Evolutionary conservation across 2,113 vertebrate genomes (phyloP).

Genomic region (Dunckerocampus dactyliophorus): DNA sequence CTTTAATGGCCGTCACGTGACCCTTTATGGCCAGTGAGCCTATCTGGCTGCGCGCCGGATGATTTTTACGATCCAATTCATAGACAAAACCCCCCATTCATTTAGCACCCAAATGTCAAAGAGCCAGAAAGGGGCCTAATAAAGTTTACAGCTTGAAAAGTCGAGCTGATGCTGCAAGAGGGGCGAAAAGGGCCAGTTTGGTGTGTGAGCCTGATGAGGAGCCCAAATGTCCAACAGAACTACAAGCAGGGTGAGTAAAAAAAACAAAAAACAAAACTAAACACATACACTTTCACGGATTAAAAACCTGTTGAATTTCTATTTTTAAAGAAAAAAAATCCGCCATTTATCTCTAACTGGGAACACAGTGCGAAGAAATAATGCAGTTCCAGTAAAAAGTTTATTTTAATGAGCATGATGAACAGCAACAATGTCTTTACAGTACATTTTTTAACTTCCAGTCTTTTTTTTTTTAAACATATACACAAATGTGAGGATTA

Average conservation of each 20-base stretch:
- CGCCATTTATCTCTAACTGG: too few relatives aligned
- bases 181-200: neutral
- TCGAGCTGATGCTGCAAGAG: slow-evolving; percentile 80
- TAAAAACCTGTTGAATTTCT: slow-evolving; percentile 64
- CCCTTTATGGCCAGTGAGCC: slow-evolving; percentile 99
- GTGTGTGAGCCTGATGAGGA: slow-evolving; percentile 78
- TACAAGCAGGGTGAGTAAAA: slow-evolving; percentile 82
- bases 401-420: slow-evolving; percentile 75
- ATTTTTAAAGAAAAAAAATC: neutral
- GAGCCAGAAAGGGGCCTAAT: slow-evolving; percentile 92
- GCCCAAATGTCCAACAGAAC: slow-evolving; percentile 68
- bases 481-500: slow-evolving; percentile 80
- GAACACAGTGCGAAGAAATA: slow-evolving; percentile 18
- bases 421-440: slow-evolving; percentile 30
- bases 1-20: slow-evolving; percentile 99
- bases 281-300: slow-evolving; percentile 10
- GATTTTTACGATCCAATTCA: slow-evolving; percentile 99
- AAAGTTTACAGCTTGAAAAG: slow-evolving; percentile 95
- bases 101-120: slow-evolving; percentile 97
- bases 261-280: slow-evolving; percentile 45
- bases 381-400: slow-evolving; percentile 91
- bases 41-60: slow-evolving; percentile 97
- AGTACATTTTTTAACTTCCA: slow-evolving; percentile 83
- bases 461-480: slow-evolving; percentile 84
- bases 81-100: slow-evolving; percentile 90